phyloP scores from a whole-genome alignment of 2,797 vertebrate species.

The Argyrosomus regius region DNA sequence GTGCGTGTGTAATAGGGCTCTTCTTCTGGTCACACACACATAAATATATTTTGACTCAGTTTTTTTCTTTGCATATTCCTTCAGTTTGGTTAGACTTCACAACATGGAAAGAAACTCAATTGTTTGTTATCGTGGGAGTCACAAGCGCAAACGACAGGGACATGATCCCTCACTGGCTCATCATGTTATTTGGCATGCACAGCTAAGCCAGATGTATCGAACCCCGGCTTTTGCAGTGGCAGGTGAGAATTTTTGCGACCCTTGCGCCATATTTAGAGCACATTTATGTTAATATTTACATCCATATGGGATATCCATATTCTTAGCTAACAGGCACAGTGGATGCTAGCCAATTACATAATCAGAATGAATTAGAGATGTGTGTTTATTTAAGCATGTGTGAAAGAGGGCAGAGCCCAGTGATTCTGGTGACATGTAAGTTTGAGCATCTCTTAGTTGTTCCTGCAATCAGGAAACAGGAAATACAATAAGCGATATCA shows the following conservation, averaged over 20 bases:
- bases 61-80: conserved; percentile 9
- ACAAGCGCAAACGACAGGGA: neutral
- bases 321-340: neutral
- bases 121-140: neutral
- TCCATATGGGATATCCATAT: conserved; percentile 1
- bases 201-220: neutral
- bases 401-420: neutral
- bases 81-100: neutral
- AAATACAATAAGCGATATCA: neutral
- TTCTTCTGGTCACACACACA: conserved; percentile 33
- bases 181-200: conserved; percentile 6
- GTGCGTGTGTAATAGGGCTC: conserved; percentile 28
- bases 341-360: neutral
- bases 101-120: neutral
- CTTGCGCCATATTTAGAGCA: neutral
- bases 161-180: conserved; percentile 19
- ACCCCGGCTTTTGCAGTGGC: neutral
- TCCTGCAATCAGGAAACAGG: neutral
- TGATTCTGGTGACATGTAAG: neutral
- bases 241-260: neutral
- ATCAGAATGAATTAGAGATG: neutral
- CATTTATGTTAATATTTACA: neutral
- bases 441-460: neutral
- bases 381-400: neutral
- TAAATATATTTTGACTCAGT: conserved; percentile 20